Percentiles rank a stretch among this genome's conserved stretches.
Evolutionary conservation across 2,113 vertebrate genomes (phyloP).

Genomic region (Elephantulus edwardii): DNA sequence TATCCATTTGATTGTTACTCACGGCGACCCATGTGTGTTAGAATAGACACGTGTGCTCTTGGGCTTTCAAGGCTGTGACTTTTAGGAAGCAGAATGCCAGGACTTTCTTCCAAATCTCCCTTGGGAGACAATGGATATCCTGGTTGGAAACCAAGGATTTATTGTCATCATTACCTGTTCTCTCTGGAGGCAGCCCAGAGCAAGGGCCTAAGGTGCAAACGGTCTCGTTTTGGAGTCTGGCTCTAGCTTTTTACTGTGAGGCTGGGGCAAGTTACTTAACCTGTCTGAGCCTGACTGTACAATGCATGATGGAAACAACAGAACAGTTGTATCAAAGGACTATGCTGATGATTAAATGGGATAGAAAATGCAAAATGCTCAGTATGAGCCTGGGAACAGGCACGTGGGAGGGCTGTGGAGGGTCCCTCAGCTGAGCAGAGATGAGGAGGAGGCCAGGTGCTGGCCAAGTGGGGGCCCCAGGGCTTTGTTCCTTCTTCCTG

Average conservation of each 20-base stretch:
- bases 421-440: neutral
- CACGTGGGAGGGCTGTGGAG: neutral
- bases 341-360: neutral
- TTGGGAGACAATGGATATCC: fast-evolving
- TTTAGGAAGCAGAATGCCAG: too few species aligned
- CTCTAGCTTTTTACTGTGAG: neutral
- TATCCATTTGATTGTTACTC: too few species aligned
- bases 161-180: neutral
- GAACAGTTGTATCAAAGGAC: neutral
- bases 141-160: neutral
- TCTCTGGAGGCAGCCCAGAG: fast-evolving
- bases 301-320: neutral
- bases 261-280: neutral
- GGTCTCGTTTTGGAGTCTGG: neutral
- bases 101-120: too few species aligned
- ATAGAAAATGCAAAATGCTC: fast-evolving
- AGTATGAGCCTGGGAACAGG: neutral
- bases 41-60: too few species aligned
- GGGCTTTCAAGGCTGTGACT: too few species aligned
- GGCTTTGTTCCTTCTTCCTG: neutral
- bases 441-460: neutral
- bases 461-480: neutral
- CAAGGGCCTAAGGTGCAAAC: neutral
- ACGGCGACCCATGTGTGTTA: too few species aligned
- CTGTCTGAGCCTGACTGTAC: neutral